phyloP scores from a whole-genome alignment of 2,888 invertebrate genomes.

The Melinaea menophilus region DNA sequence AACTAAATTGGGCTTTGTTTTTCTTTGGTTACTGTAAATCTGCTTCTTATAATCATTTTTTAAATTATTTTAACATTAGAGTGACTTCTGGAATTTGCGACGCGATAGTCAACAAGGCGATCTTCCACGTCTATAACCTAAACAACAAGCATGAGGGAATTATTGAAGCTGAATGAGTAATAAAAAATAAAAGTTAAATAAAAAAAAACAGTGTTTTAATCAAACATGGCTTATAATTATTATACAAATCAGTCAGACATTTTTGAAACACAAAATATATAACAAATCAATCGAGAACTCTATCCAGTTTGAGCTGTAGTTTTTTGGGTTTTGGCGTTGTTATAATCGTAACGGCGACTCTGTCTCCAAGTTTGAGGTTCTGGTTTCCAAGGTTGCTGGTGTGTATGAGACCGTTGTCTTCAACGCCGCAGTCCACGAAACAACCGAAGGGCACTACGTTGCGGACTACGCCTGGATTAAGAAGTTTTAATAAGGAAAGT shows the following conservation, averaged over 20 bases:
- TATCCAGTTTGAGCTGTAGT: slow-evolving; percentile 75
- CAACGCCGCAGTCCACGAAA: slow-evolving; percentile 92
- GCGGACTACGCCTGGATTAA: slow-evolving; percentile 83
- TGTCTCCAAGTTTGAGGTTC: slow-evolving; percentile 81
- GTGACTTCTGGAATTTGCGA: slow-evolving; percentile 72
- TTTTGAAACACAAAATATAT: neutral
- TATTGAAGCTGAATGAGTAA: slow-evolving; percentile 55
- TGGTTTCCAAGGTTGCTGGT: slow-evolving; percentile 75
- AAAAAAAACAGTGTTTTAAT: slow-evolving; percentile 1
- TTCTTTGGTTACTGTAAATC: neutral
- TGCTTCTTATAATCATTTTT: neutral
- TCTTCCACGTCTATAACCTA: slow-evolving; percentile 60
- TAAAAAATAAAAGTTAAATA: neutral
- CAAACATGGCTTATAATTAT: neutral
- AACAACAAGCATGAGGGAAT: slow-evolving; percentile 53
- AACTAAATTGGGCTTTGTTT: too few species aligned
- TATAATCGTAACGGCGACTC: slow-evolving; percentile 81
- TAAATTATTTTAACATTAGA: slow-evolving; percentile 41
- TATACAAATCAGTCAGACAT: too few species aligned
- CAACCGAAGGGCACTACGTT: slow-evolving; percentile 95
- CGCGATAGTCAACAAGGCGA: slow-evolving; percentile 69
- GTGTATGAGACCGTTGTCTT: slow-evolving; percentile 84
- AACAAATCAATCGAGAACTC: slow-evolving; percentile 54
- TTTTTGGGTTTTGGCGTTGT: slow-evolving; percentile 77
- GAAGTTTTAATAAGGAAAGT: neutral